phyloP scores from a whole-genome alignment of 2,113 vertebrate species.

The Dasyornis broadbenti region DNA sequence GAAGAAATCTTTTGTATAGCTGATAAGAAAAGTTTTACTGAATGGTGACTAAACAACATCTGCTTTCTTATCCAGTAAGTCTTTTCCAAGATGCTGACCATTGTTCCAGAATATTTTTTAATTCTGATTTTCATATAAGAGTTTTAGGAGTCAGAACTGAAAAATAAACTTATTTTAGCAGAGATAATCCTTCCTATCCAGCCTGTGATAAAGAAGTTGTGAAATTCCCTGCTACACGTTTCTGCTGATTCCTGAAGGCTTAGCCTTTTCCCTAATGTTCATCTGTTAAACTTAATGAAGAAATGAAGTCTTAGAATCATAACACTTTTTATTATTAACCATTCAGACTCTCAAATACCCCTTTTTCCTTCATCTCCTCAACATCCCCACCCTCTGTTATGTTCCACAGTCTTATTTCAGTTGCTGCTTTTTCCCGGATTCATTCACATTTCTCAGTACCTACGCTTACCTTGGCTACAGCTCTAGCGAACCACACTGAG shows the following conservation, averaged over 20 bases:
- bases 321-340: background rate
- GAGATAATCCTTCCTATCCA: background rate
- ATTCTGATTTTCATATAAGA: background rate
- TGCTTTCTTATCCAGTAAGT: background rate
- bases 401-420: background rate
- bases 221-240: background rate
- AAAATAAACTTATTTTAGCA: background rate
- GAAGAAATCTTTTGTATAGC: background rate
- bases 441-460: background rate
- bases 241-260: background rate
- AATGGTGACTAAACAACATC: background rate
- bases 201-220: background rate
- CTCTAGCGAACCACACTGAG: background rate
- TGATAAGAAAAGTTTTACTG: background rate
- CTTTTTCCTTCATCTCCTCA: background rate
- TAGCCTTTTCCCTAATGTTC: background rate
- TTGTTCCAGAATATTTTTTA: background rate
- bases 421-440: background rate
- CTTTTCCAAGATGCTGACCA: background rate
- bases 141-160: background rate
- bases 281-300: background rate
- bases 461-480: background rate
- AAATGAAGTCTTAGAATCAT: background rate
- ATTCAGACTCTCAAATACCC: background rate
- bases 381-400: fast-evolving